These are phyloP conservation scores for Autographa gamma DNA, from an alignment of 2,888 invertebrate species.

Conservation along the genomic window DNA sequence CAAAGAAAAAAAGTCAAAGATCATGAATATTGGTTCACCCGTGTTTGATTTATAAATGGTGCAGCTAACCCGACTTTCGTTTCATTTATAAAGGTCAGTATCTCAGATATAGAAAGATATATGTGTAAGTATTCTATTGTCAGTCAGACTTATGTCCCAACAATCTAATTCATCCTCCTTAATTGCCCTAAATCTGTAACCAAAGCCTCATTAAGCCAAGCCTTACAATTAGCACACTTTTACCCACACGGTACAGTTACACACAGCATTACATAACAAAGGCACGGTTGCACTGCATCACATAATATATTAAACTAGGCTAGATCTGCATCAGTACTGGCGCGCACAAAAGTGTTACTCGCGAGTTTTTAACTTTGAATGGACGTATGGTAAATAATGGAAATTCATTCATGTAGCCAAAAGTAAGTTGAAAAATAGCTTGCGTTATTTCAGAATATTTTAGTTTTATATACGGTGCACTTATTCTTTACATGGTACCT, in stretches of 20 bases:
- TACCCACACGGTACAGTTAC: neutral
- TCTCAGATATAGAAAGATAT: too few relatives aligned
- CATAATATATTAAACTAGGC: slow-evolving; percentile 43
- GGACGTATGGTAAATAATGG: neutral
- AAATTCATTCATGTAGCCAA: neutral
- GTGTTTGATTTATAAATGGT: too few relatives aligned
- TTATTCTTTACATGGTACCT: neutral
- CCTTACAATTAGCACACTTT: neutral
- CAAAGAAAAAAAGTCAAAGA: too few relatives aligned
- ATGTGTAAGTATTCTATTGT: too few relatives aligned
- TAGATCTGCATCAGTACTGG: slow-evolving; percentile 29
- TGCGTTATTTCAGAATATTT: neutral
- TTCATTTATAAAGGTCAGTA: too few relatives aligned
- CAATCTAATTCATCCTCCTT: neutral
- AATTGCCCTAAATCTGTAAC: neutral
- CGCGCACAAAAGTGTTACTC: slow-evolving; percentile 9
- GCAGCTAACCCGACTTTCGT: too few relatives aligned
- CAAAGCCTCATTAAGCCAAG: neutral
- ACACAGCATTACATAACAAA: slow-evolving; percentile 13
- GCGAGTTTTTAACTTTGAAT: neutral
- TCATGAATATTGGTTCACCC: too few relatives aligned
- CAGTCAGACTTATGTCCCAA: neutral
- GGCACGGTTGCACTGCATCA: neutral
- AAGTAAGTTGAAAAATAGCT: neutral
- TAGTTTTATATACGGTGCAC: neutral